Evolutionary conservation across 1,140 invertebrate genomes (phyloP).

Genomic region (Lasioglossum baleicum): DNA sequence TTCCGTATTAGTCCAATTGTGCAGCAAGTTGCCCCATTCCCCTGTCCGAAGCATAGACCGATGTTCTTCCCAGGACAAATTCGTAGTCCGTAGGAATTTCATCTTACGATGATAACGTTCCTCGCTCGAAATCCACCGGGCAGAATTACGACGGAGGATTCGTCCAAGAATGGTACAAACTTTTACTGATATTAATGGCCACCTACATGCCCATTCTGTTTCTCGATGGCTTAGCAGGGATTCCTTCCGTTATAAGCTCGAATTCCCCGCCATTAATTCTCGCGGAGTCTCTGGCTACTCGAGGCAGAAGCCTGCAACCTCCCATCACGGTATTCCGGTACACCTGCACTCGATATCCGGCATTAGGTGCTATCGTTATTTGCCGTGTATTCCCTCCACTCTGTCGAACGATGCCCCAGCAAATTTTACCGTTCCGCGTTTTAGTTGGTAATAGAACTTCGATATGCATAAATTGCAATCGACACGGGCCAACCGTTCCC

Average conservation of each 20-base stretch:
- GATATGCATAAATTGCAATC: slow-evolving; percentile 53
- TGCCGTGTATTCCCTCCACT: slow-evolving; percentile 5
- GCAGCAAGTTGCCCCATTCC: slow-evolving; percentile 5
- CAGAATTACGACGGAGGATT: slow-evolving; percentile 43
- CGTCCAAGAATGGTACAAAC: slow-evolving; percentile 54
- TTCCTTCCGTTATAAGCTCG: slow-evolving; percentile 63
- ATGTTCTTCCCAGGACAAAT: not conserved
- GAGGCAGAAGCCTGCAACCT: slow-evolving; percentile 30
- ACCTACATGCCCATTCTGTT: slow-evolving; percentile 54
- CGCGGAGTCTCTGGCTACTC: slow-evolving; percentile 41
- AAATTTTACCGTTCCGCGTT: slow-evolving; percentile 56
- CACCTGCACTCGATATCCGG: slow-evolving; percentile 64
- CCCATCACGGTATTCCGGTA: slow-evolving; percentile 17
- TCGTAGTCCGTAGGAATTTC: slow-evolving; percentile 42
- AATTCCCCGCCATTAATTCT: slow-evolving; percentile 58
- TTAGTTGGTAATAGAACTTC: slow-evolving; percentile 49
- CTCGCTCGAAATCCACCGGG: slow-evolving; percentile 1
- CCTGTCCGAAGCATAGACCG: not conserved
- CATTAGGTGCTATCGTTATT: slow-evolving; percentile 59
- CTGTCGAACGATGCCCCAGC: slow-evolving; percentile 34
- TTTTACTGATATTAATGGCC: slow-evolving; percentile 61
- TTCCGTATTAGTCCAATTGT: slow-evolving; percentile 26
- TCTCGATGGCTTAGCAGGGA: slow-evolving; percentile 54
- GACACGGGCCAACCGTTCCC: slow-evolving; percentile 12
- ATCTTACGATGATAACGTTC: slow-evolving; percentile 36